Evolutionary conservation across 2,888 invertebrate genomes (phyloP).

Genomic region (Drosophila kanekoi): DNA sequence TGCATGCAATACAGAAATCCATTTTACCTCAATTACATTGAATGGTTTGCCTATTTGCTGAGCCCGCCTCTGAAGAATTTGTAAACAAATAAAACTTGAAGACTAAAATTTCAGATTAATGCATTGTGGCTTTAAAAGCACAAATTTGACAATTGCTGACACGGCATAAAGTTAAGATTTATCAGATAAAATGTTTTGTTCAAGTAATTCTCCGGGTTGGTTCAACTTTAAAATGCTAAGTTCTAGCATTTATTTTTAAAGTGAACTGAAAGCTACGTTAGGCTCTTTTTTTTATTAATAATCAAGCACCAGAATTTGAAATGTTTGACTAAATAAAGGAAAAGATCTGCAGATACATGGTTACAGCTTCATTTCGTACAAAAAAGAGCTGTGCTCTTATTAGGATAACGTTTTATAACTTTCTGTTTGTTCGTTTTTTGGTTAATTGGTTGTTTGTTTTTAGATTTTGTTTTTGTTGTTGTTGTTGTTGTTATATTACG

Average conservation of each 20-base stretch:
- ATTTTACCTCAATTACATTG: conserved; percentile 43
- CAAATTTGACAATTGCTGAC: conserved; percentile 11
- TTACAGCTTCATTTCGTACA: conserved; percentile 39
- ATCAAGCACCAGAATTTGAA: neutral
- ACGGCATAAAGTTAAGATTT: conserved; percentile 1
- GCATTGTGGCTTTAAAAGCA: conserved; percentile 32
- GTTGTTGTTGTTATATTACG: conserved; percentile 58
- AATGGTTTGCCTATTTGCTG: conserved; percentile 18
- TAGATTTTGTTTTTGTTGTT: conserved; percentile 9
- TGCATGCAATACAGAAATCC: conserved; percentile 5
- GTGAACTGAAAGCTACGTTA: neutral
- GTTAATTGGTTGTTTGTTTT: conserved; percentile 49
- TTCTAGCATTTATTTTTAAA: neutral
- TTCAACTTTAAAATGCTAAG: neutral
- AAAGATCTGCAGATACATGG: neutral
- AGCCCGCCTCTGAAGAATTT: neutral
- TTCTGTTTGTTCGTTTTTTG: neutral
- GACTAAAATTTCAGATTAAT: conserved; percentile 12
- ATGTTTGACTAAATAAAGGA: neutral
- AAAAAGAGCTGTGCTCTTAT: conserved; percentile 48
- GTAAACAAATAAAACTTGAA: conserved; percentile 1
- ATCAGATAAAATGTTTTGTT: conserved; percentile 4
- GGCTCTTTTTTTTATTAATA: neutral
- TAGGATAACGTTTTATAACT: neutral
- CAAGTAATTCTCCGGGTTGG: conserved; percentile 1